Evolutionary conservation across 1,140 invertebrate species (phyloP).

Genomic region (Bactericera cockerelli): DNA sequence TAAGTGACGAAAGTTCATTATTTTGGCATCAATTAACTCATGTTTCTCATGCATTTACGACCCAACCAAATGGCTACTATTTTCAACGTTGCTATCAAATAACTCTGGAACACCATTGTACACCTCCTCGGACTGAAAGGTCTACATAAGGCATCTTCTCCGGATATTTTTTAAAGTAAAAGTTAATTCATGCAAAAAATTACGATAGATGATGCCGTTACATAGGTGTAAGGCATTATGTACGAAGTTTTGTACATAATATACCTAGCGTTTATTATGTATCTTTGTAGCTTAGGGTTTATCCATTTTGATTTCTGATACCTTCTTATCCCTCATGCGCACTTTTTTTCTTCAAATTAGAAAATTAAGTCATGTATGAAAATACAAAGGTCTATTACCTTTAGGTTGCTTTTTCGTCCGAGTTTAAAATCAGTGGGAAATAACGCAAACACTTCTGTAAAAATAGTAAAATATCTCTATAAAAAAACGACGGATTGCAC

Average conservation of each 20-base stretch:
- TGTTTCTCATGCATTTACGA: no score
- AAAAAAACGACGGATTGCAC: background rate
- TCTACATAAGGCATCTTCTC: no score
- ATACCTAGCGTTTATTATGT: background rate
- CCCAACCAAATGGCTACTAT: no score
- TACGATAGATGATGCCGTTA: background rate
- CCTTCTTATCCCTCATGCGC: no score
- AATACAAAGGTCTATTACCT: background rate
- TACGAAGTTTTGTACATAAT: background rate
- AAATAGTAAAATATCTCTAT: background rate
- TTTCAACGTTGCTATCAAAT: no score
- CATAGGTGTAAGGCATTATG: background rate
- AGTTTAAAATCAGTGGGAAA: background rate
- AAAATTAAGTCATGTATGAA: slow-evolving; percentile 1
- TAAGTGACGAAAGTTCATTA: no score
- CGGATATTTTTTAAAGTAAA: background rate
- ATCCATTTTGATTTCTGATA: no score
- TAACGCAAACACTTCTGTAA: background rate
- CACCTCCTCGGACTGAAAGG: background rate
- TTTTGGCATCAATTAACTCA: no score
- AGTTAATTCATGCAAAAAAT: slow-evolving; percentile 8
- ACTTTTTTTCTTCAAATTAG: background rate
- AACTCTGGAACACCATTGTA: no score
- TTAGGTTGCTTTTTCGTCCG: background rate
- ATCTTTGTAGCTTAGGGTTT: background rate